These are phyloP conservation scores for Listronotus bonariensis DNA, from an alignment of 1,140 invertebrate genomes.

Conservation along the genomic window DNA sequence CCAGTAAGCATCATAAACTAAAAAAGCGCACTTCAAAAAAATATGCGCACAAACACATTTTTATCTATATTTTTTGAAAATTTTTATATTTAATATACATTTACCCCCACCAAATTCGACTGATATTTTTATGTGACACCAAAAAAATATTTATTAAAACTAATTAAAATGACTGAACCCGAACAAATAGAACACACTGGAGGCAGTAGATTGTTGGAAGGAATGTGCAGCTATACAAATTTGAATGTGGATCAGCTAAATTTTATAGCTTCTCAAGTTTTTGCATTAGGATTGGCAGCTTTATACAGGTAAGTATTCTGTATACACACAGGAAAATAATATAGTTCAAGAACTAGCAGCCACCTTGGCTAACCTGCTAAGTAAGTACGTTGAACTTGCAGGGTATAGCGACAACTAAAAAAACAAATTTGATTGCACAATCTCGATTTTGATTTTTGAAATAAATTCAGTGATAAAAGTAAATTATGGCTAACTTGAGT, in stretches of 20 bases:
- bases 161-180: conserved; percentile 15
- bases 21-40: background rate
- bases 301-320: conserved; percentile 60
- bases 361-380: too few species aligned
- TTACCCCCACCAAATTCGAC: background rate
- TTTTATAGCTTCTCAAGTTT: conserved; percentile 80
- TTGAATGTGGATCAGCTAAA: conserved; percentile 71
- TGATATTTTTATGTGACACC: background rate
- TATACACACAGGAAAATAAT: too few species aligned
- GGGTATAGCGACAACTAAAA: too few species aligned
- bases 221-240: conserved; percentile 62
- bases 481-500: too few species aligned
- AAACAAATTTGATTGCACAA: too few species aligned
- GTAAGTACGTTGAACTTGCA: too few species aligned
- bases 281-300: conserved; percentile 74
- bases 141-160: background rate
- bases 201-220: conserved; percentile 63
- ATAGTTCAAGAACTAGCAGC: too few species aligned
- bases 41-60: background rate
- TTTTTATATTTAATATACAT: background rate
- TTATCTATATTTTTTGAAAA: background rate
- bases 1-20: too few species aligned
- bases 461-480: too few species aligned
- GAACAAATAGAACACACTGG: conserved; percentile 56
- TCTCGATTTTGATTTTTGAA: too few species aligned